Percentiles rank a stretch among this genome's conserved stretches.
phyloP scores from a whole-genome alignment of 1,140 invertebrate species.

The Caerostris darwini region DNA sequence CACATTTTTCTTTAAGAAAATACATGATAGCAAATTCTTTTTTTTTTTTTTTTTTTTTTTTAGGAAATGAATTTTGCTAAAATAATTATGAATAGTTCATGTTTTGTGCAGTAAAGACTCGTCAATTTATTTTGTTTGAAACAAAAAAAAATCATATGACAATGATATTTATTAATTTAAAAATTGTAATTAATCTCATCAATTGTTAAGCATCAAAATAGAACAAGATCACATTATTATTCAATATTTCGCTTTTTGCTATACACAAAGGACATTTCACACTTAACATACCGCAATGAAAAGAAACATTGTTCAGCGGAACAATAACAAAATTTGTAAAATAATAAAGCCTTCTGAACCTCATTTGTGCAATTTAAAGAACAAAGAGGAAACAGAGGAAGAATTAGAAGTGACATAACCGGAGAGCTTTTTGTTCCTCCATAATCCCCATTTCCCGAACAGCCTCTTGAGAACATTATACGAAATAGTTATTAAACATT shows the following conservation, averaged over 20 bases:
- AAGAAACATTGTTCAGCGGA: background rate
- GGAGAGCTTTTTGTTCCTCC: background rate
- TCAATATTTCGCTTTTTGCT: background rate
- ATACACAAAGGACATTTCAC: background rate
- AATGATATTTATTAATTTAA: too few species aligned
- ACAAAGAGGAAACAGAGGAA: background rate
- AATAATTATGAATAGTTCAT: too few species aligned
- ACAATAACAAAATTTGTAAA: background rate
- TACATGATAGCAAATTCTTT: too few species aligned
- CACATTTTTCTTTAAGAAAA: too few species aligned
- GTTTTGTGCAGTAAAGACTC: too few species aligned
- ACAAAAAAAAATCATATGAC: too few species aligned
- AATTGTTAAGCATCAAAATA: too few species aligned
- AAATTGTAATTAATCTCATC: too few species aligned
- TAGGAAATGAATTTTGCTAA: too few species aligned
- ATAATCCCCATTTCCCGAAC: background rate
- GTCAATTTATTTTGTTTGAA: too few species aligned
- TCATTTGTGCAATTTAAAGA: slow-evolving; percentile 24
- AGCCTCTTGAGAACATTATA: background rate
- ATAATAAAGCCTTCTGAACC: slow-evolving; percentile 5
- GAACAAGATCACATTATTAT: background rate
- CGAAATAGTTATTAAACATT: slow-evolving; percentile 28
- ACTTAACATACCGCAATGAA: background rate
- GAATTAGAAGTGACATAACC: slow-evolving; percentile 9
- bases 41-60: too few species aligned